Base-by-base conservation (phyloP, 2,113 vertebrate species). In the Campylomormyrus numenius region DNA sequence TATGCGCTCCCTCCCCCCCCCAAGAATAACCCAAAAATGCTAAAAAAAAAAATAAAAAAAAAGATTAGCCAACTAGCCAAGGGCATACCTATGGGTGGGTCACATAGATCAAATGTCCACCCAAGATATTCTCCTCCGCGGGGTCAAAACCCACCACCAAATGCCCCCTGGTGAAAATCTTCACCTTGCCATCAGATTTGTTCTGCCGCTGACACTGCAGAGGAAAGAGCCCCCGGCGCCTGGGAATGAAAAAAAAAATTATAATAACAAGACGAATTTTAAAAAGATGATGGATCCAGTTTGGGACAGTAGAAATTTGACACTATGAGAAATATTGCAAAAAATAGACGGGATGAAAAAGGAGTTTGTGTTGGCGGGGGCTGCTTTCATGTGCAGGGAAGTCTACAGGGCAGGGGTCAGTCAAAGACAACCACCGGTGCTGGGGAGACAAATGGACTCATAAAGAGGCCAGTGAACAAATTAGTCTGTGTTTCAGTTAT, bases 311-410 rank as follows among this genome's bases (percentile, higher is more conserved):
- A 42, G 11, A 42, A 42, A 42, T 80, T 8, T 42, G 74, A 80
- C 15, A 80, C 31, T 42, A 74, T 74, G 74, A 42, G 74, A 42
- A 39, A 80, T 19, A 42, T 42, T 80, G 4, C 31, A 42, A 80
- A 80, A 35, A n/a, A 50, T 91, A 24, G 50, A 45, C 88, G 90
- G 89, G 87, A 90, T 91, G 91, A 70, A 15, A 85, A n/a, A 88
- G 53, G 27, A 35, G 49, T 86, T 27, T 21, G 13, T 39, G 85
- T 35, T 35, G 50, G 31, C 7, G 10, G 13, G 62, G 46, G 24
- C 49, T 56, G 49, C 50, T 87, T 42, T 21, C 13, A 53, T 15
- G 15, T 31, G 49, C 9, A 13, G 49, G 13, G 15, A 87, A 24
- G 48, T 52, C 11, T n/a, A 87, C 0, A 48, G 83, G 83, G 83